Base-by-base conservation (phyloP, 1,140 invertebrate genomes). In the Listronotus oregonensis region DNA sequence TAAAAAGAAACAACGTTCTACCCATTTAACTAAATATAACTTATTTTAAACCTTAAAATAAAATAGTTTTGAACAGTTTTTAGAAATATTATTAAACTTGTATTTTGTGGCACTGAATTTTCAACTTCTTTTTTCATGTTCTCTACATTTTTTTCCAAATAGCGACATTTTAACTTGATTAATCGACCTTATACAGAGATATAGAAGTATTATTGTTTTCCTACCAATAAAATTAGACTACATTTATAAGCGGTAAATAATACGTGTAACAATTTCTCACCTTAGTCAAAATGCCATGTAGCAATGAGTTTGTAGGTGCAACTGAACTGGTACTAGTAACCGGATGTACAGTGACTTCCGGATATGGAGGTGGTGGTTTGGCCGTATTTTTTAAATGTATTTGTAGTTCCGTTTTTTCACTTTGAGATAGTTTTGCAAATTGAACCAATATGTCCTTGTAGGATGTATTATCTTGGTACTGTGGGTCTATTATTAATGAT, bases 361-460 rank as follows among this genome's bases (percentile, higher is more conserved):
- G 89, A 79, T 90, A 91, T 49, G 88, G 88, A 39, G 88, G 86
- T 1, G 87, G 85, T 12, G 85, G 82, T 54, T 72, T 71, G 44
- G 69, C 64, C 11, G 69, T 55, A 64, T 70, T 70, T 46, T 74
- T 66, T 21, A 75, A 60, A 27, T 66, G 56, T 27, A 37, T 60
- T 15, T 66, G 64, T 2, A 75, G 56, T 78, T 82, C 82, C 73
- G 82, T 81, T 50, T 80, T 80, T 66, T 85, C 83, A 68, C 79
- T 82, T 64, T 77, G 74, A 10, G 76, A 76, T 77, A 85, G 79
- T 77, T 89, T 90, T 1, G 89, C 88, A 74, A 90, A 89, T 73
- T 90, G 88, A 4, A 90, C 84, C n/a, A 91, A 80, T 15, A 91
- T 88, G 69, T 91, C 89, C 74, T 90, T 90, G 74, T 90, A 91